These are phyloP conservation scores for Umimayanthus chanpuru DNA, from an alignment of 92 coral and sea anemone species.

Conservation along the genomic window DNA sequence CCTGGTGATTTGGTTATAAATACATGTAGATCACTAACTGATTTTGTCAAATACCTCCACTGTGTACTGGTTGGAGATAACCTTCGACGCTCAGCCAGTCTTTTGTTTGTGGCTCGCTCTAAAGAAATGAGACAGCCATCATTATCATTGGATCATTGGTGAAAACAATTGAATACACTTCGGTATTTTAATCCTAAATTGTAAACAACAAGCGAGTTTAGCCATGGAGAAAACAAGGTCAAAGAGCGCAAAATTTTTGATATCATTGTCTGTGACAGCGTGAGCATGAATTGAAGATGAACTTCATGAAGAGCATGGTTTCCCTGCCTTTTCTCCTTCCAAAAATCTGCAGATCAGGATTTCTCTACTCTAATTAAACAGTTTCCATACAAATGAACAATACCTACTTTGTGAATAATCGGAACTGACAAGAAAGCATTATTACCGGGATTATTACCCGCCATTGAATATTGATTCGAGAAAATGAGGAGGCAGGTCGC, in stretches of 20 bases:
- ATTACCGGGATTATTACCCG: conserved; percentile 1
- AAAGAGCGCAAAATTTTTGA: not conserved
- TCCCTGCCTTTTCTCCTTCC: not conserved
- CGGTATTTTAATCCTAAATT: not conserved
- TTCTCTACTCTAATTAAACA: not conserved
- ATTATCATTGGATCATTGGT: not conserved
- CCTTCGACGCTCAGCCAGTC: conserved; percentile 43
- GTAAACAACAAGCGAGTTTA: not conserved
- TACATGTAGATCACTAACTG: not conserved
- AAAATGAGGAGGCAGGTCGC: not conserved
- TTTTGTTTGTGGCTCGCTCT: conserved; percentile 24
- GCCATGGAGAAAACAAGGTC: not conserved
- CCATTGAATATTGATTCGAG: conserved; percentile 19
- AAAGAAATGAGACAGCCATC: not conserved
- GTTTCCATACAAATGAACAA: not conserved
- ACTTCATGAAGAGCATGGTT: not conserved
- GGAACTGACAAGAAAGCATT: conserved; percentile 23
- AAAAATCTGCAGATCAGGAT: not conserved
- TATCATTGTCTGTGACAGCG: not conserved
- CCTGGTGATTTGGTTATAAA: too few species aligned
- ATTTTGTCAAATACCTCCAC: conserved; percentile 29
- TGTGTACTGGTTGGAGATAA: conserved; percentile 29
- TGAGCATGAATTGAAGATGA: not conserved
- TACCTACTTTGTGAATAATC: conserved; percentile 32
- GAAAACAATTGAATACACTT: not conserved